These are phyloP conservation scores for Lottia scabra DNA, from an alignment of 2,888 invertebrate species.

Conservation along the genomic window DNA sequence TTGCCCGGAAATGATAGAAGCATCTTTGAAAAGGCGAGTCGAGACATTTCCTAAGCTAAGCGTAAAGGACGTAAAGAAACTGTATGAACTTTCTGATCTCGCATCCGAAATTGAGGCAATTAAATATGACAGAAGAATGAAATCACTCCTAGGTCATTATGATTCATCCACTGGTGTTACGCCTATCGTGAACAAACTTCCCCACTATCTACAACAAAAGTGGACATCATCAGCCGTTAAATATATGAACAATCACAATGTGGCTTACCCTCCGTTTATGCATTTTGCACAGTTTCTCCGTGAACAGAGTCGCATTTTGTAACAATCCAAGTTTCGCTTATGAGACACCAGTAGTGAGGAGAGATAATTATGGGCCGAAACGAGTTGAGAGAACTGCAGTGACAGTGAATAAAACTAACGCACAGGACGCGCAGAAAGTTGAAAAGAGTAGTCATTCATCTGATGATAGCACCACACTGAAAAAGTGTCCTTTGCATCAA, in stretches of 20 bases:
- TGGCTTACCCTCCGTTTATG: constrained; percentile 15
- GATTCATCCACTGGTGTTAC: constrained; percentile 19
- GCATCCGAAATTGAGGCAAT: constrained; percentile 9
- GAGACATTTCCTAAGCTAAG: constrained; percentile 17
- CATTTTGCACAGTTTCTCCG: constrained; percentile 10
- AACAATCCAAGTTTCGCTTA: constrained; percentile 17
- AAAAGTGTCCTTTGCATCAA: too few species aligned
- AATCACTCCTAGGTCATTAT: constrained; percentile 9
- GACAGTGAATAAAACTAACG: too few species aligned
- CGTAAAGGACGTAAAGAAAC: constrained; percentile 18
- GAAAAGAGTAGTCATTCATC: too few species aligned
- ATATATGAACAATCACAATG: constrained; percentile 10
- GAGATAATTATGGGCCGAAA: too few species aligned
- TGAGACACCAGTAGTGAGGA: too few species aligned
- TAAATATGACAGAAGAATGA: neutral
- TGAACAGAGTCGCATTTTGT: neutral
- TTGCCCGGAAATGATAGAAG: constrained; percentile 22
- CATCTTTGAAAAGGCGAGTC: constrained; percentile 16
- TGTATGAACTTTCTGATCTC: constrained; percentile 25
- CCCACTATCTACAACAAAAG: constrained; percentile 14
- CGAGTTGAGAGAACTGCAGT: too few species aligned
- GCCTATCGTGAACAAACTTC: constrained; percentile 22
- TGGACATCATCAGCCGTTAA: constrained; percentile 17
- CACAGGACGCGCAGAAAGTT: too few species aligned
- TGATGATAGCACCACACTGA: too few species aligned